Base-by-base conservation (phyloP, 2,888 invertebrate genomes). In the Dryadula phaetusa region DNA sequence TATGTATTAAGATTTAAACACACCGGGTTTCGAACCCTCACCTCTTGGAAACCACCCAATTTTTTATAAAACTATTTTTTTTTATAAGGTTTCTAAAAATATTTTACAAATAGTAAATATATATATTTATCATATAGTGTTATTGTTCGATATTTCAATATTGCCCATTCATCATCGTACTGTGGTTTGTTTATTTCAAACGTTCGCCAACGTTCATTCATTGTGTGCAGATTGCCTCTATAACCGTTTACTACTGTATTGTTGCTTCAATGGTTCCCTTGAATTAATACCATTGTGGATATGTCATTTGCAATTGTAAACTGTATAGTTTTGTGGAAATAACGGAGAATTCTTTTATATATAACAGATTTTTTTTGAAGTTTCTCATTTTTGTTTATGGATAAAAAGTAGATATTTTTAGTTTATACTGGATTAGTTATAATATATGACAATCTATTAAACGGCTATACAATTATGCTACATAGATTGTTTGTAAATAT, bases 221-320 rank as follows among this genome's bases (percentile, higher is more conserved):
- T 71, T 71, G 74, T 70, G 69, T 64, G 72, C 65, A 62, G 75
- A 75, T 75, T 74, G 74, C 73, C 73, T 73, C 75, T 77, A 75
- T 78, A 76, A 75, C 72, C 73, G 69, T 79, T 81, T 76, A 78
- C 73, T 65, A 72, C 74, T 72, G 71, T 78, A 80, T 82, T 81
- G 82, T 82, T 76, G 20, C 46, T 60, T 65, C 56, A 67, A 63
- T 66, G 70, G 63, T 64, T 70, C 66, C 67, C 70, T 60, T 70
- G 64, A 66, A 66, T 69, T 70, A 66, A 61, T 64, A 61, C 66
- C 47, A 70, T 70, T 69, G 69, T 66, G 47, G 28, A 47, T 40
- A 60, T 25, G 16, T 8, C 25, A 16, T 42, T 44, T 64, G 22
- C 47, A 37, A 61, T 66, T 66, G 62, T 64, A 65, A 42, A 16